Base-by-base conservation (phyloP, 1,140 invertebrate species). In the Ridgeia piscesae region DNA sequence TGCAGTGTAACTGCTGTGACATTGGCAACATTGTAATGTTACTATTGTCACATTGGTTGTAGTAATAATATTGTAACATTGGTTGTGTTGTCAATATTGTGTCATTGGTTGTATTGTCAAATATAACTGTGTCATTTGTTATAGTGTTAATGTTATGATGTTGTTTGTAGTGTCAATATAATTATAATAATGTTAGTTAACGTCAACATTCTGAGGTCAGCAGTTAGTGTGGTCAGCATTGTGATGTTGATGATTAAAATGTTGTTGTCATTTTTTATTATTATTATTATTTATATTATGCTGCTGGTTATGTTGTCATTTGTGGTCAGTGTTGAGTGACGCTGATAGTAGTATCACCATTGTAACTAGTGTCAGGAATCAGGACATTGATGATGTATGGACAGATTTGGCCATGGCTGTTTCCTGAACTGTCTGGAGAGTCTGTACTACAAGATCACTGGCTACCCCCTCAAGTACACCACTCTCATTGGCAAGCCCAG, bases 391-490 rank as follows among this genome's bases (percentile, higher is more conserved):
- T 17, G 31, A 1, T 58, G 35, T 89, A 89, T 17, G 92, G n/a
- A 27, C 93, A 95, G 95, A 93, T 95, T 96, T 94, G 96, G 95
- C 34, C 96, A 96, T 94, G 96, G 96, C 88, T 94, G 94, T 91
- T 96, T 96, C 93, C 93, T 96, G 33, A 90, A 94, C 31, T 95
- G 95, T 93, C 92, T 96, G 58, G 96, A 96, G 93, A 93, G 94
- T 92, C 93, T 96, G n/a, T 96, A 96, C 93, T 94, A 95, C 95
- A 96, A 96, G 95, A 94, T 96, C 17, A 96, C 95, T 8, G 95
- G 95, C 1, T 93, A 92, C 90, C 94, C 95, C 35, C 92, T 96
- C 50, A 94, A 95, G 58, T 96, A 96, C 94, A 95, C 94, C 48
- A 95, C 95, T 0, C 92, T 96, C 91, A 94, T 96, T 89, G 96